phyloP scores from a whole-genome alignment of 2,888 invertebrate genomes.

The Omphaloscelis lunosa region DNA sequence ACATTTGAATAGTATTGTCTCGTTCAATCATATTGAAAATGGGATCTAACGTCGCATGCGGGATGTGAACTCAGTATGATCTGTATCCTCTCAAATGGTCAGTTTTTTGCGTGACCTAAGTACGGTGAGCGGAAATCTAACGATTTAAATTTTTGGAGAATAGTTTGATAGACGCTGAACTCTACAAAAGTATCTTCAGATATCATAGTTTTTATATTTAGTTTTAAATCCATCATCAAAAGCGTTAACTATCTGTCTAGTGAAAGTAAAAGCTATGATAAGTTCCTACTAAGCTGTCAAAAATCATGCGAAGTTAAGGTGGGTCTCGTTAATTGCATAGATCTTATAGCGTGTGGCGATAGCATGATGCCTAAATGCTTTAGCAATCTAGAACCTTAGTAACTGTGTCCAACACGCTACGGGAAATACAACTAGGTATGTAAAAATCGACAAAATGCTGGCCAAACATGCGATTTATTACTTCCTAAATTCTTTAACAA shows the following conservation, averaged over 20 bases:
- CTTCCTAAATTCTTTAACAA: constrained; percentile 12
- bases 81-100: neutral
- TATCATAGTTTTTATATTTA: neutral
- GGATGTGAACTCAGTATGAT: no score
- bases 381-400: constrained; percentile 40
- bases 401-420: constrained; percentile 42
- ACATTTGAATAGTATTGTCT: neutral
- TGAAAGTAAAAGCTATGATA: constrained; percentile 14
- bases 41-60: neutral
- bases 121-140: neutral
- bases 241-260: constrained; percentile 3
- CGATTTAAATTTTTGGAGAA: neutral
- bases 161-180: neutral
- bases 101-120: neutral
- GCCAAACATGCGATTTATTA: constrained; percentile 38
- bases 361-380: constrained; percentile 48
- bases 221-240: neutral
- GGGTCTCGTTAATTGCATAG: constrained; percentile 38
- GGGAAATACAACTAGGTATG: constrained; percentile 35
- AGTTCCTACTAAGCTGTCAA: constrained; percentile 9
- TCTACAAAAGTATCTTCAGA: neutral
- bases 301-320: constrained; percentile 51
- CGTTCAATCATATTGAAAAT: neutral
- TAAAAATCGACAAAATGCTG: constrained; percentile 23
- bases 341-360: constrained; percentile 35